phyloP scores from a whole-genome alignment of 2,888 invertebrate genomes.

The Hydropsyche betteni region DNA sequence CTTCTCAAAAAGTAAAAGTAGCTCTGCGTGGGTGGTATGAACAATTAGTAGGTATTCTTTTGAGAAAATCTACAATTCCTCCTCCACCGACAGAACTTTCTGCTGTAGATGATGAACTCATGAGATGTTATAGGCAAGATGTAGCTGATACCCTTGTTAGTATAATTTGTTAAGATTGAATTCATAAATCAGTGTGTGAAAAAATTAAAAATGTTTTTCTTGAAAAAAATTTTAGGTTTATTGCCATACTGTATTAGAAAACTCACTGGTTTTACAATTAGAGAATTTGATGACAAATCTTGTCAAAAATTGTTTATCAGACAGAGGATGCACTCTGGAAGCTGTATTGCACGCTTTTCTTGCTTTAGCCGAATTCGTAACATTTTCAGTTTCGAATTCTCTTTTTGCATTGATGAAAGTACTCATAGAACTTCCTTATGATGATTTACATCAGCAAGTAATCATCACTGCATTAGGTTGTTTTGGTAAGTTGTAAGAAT shows the following conservation, averaged over 20 bases:
- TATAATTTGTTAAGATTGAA: conserved; percentile 32
- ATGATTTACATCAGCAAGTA: conserved; percentile 68
- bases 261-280: conserved; percentile 76
- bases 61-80: conserved; percentile 75
- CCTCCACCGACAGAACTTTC: conserved; percentile 75
- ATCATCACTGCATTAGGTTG: conserved; percentile 79
- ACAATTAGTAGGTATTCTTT: conserved; percentile 77
- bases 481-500: conserved; percentile 65
- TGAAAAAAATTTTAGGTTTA: conserved; percentile 71
- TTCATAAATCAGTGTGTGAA: neutral
- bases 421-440: conserved; percentile 71
- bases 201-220: conserved; percentile 48
- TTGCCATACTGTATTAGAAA: conserved; percentile 83
- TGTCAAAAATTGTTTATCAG: conserved; percentile 65
- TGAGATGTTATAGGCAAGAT: conserved; percentile 88
- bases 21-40: conserved; percentile 82
- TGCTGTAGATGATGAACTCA: conserved; percentile 83
- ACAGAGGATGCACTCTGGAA: conserved; percentile 61
- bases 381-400: conserved; percentile 57
- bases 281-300: conserved; percentile 70
- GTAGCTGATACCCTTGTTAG: conserved; percentile 83
- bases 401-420: conserved; percentile 64
- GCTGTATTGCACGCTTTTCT: conserved; percentile 66
- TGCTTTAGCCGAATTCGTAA: conserved; percentile 64
- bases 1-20: conserved; percentile 58